Percentiles rank a stretch among this genome's conserved stretches.
phyloP scores from a whole-genome alignment of 2,888 invertebrate species.

The Amphipyra berbera region DNA sequence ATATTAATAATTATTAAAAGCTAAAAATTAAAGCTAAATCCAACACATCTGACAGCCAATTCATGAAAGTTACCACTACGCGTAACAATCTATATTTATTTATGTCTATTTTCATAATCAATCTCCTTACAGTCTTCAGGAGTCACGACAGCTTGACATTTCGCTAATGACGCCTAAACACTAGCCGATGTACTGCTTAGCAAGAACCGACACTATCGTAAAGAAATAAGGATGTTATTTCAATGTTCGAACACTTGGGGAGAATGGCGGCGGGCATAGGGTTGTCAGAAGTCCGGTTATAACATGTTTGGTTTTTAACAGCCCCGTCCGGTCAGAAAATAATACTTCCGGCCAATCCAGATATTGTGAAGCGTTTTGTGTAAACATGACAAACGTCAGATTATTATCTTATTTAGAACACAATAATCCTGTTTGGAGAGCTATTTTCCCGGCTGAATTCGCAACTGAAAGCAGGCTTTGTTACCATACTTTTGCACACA shows the following conservation, averaged over 20 bases:
- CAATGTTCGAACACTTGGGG: conserved; percentile 8
- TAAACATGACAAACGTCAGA: background rate
- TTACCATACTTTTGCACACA: too few species aligned
- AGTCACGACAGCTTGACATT: conserved; percentile 71
- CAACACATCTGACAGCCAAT: conserved; percentile 27
- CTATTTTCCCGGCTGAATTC: too few species aligned
- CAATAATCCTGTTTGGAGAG: too few species aligned
- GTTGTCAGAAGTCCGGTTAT: conserved; percentile 26
- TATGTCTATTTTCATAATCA: conserved; percentile 62
- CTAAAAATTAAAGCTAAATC: conserved; percentile 5
- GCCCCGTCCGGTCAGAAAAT: conserved; percentile 11
- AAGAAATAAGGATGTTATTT: conserved; percentile 43
- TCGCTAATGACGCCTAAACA: conserved; percentile 65
- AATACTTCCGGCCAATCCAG: conserved; percentile 9
- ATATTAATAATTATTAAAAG: conserved; percentile 1
- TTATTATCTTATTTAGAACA: too few species aligned
- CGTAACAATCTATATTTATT: conserved; percentile 38
- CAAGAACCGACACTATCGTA: conserved; percentile 35
- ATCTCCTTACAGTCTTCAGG: conserved; percentile 63
- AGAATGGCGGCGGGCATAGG: conserved; percentile 22
- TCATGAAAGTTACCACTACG: conserved; percentile 31
- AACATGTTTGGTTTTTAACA: conserved; percentile 20
- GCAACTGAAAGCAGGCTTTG: too few species aligned
- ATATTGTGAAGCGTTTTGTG: background rate
- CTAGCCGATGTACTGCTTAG: conserved; percentile 21